Percentiles rank a stretch among this genome's conserved stretches.
Evolutionary conservation across 1,140 invertebrate genomes (phyloP).

Genomic region (Lepidurus apus): DNA sequence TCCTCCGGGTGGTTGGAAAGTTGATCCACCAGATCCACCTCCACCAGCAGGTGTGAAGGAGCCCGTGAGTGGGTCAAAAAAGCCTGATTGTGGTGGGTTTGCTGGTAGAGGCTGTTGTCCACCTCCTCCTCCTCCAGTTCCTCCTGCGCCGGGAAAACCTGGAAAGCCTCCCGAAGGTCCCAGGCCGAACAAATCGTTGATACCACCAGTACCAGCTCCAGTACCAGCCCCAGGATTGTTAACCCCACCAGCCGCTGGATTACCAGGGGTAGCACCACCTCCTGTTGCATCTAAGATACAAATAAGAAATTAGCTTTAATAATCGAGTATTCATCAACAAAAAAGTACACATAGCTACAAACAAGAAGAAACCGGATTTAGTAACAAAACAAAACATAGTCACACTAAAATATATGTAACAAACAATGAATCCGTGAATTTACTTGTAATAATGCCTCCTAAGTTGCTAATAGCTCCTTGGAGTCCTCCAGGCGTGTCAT

Average conservation of each 20-base stretch:
- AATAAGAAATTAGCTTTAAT: background rate
- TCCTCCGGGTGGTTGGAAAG: background rate
- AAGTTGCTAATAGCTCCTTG: constrained; percentile 19
- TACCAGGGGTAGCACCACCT: background rate
- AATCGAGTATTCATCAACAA: background rate
- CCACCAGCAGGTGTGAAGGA: background rate
- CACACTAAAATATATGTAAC: background rate
- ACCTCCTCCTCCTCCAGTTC: constrained; percentile 6
- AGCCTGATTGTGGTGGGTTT: background rate
- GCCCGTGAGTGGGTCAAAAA: background rate
- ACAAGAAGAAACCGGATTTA: background rate
- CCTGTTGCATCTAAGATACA: background rate
- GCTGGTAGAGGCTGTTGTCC: background rate
- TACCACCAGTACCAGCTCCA: background rate
- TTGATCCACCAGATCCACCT: background rate
- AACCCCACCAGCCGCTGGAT: background rate
- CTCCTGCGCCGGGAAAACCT: background rate
- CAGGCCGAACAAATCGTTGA: background rate
- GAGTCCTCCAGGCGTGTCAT: background rate
- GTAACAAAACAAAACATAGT: background rate
- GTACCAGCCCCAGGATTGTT: background rate
- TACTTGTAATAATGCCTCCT: constrained; percentile 14
- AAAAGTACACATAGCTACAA: background rate
- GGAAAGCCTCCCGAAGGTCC: background rate
- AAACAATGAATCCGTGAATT: background rate